Base-by-base conservation (phyloP, 2,888 invertebrate species). In the Exephanes ischioxanthus region DNA sequence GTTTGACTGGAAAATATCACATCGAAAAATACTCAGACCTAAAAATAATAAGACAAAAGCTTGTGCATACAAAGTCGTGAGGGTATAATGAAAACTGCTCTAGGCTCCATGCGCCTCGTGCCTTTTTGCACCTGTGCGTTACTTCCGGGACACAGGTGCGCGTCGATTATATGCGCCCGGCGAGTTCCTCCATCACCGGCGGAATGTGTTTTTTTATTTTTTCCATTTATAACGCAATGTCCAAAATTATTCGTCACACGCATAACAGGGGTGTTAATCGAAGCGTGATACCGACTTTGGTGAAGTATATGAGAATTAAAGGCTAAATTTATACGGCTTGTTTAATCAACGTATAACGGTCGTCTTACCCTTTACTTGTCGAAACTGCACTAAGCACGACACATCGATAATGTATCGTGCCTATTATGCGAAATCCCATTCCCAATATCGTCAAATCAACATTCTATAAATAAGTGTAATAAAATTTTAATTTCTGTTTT, bases 121-220 rank as follows among this genome's bases (percentile, higher is more conserved):
- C 90, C 89, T 79, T 89, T 87, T 85, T 85, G 75, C 86, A 86
- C 85, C 86, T 87, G 90, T 90, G 90, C 89, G 89, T 90, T 89
- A 88, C 84, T 92, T 93, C 91, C 91, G 90, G 90, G 73, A 87
- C 89, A 90, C 92, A 93, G 92, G 92, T 93, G 92, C 85, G 87
- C 90, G 82, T 91, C 90, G 88, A 33, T 63, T 30, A 63, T 33
- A 30, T 55, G 53, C 53, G 63, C 67, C 48, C 45, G 63, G 55
- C 63, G 58, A 53, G 26, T 41, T 58, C 37, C 41, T 63, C 48
- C 19, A 26, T 11, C 41, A n/a, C 11, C 41, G 37, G 48, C 26
- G 70, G 75, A 77, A 58, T 77, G 78, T 83, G 76, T 19, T 72
- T 61, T 48, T 53, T 14, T 45, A 41, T 22, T 26, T 26, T 68